Evolutionary conservation across 2,888 invertebrate genomes (phyloP).

Genomic region (Bimastos eiseni): DNA sequence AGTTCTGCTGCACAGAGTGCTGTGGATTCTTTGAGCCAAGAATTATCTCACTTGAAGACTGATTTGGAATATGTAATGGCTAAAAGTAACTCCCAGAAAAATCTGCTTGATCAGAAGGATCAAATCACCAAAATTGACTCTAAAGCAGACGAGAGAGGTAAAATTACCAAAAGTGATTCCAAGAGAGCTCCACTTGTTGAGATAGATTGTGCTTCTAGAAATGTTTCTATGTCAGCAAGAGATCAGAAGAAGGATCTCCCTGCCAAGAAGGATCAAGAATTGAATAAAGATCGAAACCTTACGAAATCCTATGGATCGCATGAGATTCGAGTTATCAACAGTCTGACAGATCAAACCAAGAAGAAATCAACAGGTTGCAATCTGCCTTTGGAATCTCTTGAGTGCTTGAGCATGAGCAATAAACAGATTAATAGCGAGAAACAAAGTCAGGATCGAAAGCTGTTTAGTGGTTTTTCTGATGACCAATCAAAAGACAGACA

Average conservation of each 20-base stretch:
- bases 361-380: neutral
- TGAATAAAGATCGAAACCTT: neutral
- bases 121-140: neutral
- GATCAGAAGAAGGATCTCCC: neutral
- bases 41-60: neutral
- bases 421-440: neutral
- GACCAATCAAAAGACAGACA: neutral
- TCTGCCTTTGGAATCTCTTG: neutral
- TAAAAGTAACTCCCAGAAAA: neutral
- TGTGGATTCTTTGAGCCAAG: neutral
- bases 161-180: neutral
- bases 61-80: neutral
- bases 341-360: neutral
- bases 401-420: neutral
- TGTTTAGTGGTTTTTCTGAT: neutral
- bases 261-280: neutral
- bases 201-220: neutral
- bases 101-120: neutral
- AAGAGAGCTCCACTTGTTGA: neutral
- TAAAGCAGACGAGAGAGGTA: neutral
- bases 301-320: neutral
- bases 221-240: neutral
- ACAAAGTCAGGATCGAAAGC: neutral
- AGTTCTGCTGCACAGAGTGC: neutral
- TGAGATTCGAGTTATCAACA: neutral